These are phyloP conservation scores for Ridgeia piscesae DNA, from an alignment of 1,140 invertebrate species.

Conservation along the genomic window DNA sequence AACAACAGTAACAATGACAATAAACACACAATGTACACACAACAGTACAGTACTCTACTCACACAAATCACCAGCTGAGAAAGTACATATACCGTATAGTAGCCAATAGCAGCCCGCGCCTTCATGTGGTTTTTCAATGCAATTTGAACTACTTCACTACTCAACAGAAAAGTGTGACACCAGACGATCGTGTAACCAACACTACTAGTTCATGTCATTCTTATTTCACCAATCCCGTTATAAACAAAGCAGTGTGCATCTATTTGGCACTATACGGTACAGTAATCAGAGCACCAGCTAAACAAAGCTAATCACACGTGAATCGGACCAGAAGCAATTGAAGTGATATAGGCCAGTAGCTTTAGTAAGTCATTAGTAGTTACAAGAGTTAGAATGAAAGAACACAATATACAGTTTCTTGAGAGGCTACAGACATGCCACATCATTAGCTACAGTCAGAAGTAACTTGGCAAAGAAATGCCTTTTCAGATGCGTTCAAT, in stretches of 20 bases:
- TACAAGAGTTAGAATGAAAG: neutral
- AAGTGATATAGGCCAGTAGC: neutral
- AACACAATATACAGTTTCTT: neutral
- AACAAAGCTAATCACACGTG: neutral
- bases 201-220: neutral
- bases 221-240: neutral
- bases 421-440: neutral
- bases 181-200: neutral
- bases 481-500: neutral
- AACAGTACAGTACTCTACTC: neutral
- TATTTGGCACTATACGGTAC: neutral
- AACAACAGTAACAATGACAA: constrained; percentile 1
- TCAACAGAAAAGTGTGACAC: neutral
- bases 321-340: neutral
- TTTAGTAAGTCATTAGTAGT: neutral
- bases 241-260: neutral
- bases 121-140: neutral
- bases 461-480: neutral
- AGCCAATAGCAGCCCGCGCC: neutral
- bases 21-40: neutral
- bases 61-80: neutral
- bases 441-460: neutral
- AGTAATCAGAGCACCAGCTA: neutral
- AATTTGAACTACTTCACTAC: neutral
- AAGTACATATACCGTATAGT: neutral